Conservation (phyloP, 2,888 invertebrate genomes). For the Strigamia crassipes region DNA sequence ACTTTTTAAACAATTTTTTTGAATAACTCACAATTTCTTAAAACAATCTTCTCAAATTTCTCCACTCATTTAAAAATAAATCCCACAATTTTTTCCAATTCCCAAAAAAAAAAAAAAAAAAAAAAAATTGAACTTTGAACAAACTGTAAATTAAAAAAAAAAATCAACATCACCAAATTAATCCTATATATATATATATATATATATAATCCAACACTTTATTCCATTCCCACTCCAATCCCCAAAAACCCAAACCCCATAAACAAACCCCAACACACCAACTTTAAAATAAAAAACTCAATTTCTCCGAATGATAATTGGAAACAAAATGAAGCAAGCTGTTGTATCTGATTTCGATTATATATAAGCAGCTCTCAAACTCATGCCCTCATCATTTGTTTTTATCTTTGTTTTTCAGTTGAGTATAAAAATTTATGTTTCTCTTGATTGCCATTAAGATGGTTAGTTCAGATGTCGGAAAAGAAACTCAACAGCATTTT, state of each 20-base stretch:
- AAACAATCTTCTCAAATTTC: too few species aligned
- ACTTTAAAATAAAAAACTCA: neutral
- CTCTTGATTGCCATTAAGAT: constrained; percentile 42
- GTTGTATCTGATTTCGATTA: constrained; percentile 10
- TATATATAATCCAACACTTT: too few species aligned
- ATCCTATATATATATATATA: too few species aligned
- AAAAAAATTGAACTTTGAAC: too few species aligned
- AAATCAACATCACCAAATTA: too few species aligned
- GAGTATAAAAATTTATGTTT: constrained; percentile 40
- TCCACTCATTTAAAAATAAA: too few species aligned
- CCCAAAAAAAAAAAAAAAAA: too few species aligned
- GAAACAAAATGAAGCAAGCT: neutral
- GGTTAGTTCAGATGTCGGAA: constrained; percentile 25
- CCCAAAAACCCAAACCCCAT: neutral
- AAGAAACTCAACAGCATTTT: constrained; percentile 39
- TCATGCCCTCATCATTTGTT: constrained; percentile 34
- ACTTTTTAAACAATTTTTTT: too few species aligned
- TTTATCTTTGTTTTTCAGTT: constrained; percentile 29
- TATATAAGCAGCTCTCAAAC: neutral
- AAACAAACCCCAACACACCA: neutral
- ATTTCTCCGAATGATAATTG: neutral
- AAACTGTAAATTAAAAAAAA: too few species aligned
- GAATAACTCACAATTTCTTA: too few species aligned
- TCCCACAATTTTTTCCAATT: too few species aligned
- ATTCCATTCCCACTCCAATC: too few species aligned